Evolutionary conservation across 2,888 invertebrate species (phyloP), one percentile per base, ranked within the genome.

Genomic region (Cheilosia grossa): DNA sequence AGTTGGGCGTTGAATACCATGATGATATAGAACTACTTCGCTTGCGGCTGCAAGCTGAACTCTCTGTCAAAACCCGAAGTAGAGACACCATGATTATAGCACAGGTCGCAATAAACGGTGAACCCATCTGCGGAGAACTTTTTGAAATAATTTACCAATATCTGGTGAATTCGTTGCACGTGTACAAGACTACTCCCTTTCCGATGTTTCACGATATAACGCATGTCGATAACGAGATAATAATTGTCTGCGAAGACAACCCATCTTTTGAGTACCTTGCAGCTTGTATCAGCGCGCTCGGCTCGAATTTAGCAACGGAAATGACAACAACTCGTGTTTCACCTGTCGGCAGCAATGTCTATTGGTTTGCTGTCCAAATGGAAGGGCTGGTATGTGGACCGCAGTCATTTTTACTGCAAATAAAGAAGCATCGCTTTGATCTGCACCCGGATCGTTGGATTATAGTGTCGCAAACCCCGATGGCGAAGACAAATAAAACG

Each of bases 401-500:
- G 9, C 61, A 58, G 4, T 33, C 87, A 3, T 87, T 88, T 49
- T 61, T 87, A 3, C 44, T 27, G 17, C 88, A 87, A 74, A 66
- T 88, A 15, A 63, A 78, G 10, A 58, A 86, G 58, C 88, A 88
- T 47, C 82, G 82, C 17, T 73, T 87, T 17, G 87, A 82, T 37
- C 49, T 88, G 6, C 53, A 66, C 2, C 72, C 87, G 0, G 82
- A 88, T 19, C 74, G 73, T 17, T 88, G 88, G 88, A 86, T 88
- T 33, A 67, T 87, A 1, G 82, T 77, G 1, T 56, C 63, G 0
- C 87, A 87, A 33, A 75, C 82, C 2, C 82, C 86, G 0, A 70
- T 53, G 21, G 4, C 51, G 10, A 47, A 73, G 13, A 51, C 51
- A 19, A 59, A 73, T 1, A 73, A 80, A 66, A 88, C 88, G 0